Base-by-base conservation (phyloP, 2,797 vertebrate species). In the Pipistrellus nathusii region DNA sequence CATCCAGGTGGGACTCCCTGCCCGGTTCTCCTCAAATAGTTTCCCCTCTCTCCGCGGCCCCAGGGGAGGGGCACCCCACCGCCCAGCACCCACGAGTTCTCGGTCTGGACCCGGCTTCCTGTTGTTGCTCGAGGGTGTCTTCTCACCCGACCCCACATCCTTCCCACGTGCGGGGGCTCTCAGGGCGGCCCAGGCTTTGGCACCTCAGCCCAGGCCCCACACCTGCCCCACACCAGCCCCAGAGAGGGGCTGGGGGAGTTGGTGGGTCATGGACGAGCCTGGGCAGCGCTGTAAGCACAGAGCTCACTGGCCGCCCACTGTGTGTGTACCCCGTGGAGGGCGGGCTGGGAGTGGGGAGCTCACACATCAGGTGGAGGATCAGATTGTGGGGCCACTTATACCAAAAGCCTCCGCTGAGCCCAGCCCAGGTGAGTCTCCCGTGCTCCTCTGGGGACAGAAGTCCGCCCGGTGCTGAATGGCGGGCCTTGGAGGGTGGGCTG, bases 41-140 rank as follows among this genome's bases (percentile, higher is more conserved):
- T 35, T 71, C 68, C 25, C n/a, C 35, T 1, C n/a, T 46, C 27
- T 46, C 48, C 15, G 3, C 1, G 1, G 6, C n/a, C 35, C 13
- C 44, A 23, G 3, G 35, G n/a, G 15, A 41, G 9, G 17, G 57
- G 15, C 13, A 0, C 8, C 2, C 53, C 13, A 0, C 55, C 25
- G 55, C 21, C 75, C 27, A n/a, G 13, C 1, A n/a, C 9, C 46
- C 82, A 4, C 3, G 11, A 30, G 3, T 6, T 32, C 57, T 69
- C 5, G 12, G 53, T 59, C 57, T 66, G 48, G 57, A 8, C 20
- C 46, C 2, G 41, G 55, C 35, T 83, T 44, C 35, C 32, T 46
- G 35, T 21, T 21, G 6, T 78, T 3, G 15, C 73, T 72, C 21
- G 15, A 59, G 46, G n/a, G 64, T 6, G 15, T 38, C 55, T 80